Conservation (phyloP, 2,888 invertebrate species). For the Drosophila antonietae region DNA sequence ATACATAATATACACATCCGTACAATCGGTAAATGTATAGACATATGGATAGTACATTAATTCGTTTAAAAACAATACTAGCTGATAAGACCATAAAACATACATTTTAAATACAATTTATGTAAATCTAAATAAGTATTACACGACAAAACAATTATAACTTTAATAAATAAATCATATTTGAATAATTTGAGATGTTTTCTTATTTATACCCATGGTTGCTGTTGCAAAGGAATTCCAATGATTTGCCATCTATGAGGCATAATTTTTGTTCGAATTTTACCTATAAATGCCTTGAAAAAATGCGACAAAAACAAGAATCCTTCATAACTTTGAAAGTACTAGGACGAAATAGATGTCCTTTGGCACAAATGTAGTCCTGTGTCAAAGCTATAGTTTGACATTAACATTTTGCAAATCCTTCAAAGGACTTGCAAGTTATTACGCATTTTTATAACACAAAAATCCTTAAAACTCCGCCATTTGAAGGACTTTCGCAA, state of each 20-base stretch:
- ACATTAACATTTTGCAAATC: neutral
- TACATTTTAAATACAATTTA: constrained; percentile 65
- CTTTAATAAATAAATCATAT: constrained; percentile 67
- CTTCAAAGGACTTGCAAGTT: neutral
- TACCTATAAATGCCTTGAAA: neutral
- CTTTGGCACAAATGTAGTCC: neutral
- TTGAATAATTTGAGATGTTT: constrained; percentile 47
- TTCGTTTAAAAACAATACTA: constrained; percentile 58
- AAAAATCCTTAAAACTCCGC: neutral
- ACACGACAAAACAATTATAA: constrained; percentile 62
- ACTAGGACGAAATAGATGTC: neutral
- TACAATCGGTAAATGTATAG: constrained; percentile 29
- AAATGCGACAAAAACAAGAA: neutral
- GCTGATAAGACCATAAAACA: constrained; percentile 39
- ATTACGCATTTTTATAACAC: neutral
- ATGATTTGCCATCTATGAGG: neutral
- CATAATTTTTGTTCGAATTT: neutral
- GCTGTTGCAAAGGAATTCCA: neutral
- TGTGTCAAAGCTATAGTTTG: neutral
- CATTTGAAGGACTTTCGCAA: neutral
- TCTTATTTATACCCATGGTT: no score
- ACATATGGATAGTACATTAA: constrained; percentile 41
- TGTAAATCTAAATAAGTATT: constrained; percentile 68
- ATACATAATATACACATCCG: constrained; percentile 32
- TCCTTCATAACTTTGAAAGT: neutral